Percentiles rank a stretch among this genome's conserved stretches.
Conservation (phyloP, 2,113 vertebrate genomes). For the Thunnus thynnus region DNA sequence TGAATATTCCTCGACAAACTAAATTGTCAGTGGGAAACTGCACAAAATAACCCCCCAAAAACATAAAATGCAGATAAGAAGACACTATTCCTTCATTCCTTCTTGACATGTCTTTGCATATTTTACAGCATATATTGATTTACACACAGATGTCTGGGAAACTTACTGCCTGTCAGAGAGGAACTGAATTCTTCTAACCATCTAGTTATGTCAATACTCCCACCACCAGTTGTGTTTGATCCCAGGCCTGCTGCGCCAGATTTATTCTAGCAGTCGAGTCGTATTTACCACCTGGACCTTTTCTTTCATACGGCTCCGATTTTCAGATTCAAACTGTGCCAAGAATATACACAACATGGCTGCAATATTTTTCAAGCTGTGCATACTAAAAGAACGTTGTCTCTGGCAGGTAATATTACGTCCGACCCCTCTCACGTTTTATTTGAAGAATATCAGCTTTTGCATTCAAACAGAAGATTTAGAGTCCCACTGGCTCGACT, state of each 20-base stretch:
- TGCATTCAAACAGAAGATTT: too few relatives aligned
- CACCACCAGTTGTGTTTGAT: constrained; percentile 45
- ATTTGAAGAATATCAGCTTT: too few relatives aligned
- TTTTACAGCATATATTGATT: constrained; percentile 48
- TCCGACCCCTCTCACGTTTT: too few relatives aligned
- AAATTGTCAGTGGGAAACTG: not conserved
- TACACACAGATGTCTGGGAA: constrained; percentile 30
- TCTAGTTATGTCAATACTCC: constrained; percentile 47
- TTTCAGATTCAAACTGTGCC: constrained; percentile 24
- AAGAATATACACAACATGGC: constrained; percentile 46
- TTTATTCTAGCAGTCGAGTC: constrained; percentile 36
- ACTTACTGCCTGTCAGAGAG: constrained; percentile 30
- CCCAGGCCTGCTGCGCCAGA: constrained; percentile 26
- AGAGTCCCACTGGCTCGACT: too few relatives aligned
- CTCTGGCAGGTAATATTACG: too few relatives aligned
- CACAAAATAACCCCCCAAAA: not conserved
- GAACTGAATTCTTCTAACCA: constrained; percentile 35
- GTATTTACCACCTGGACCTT: constrained; percentile 19
- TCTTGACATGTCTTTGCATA: constrained; percentile 39
- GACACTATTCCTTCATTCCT: constrained; percentile 2
- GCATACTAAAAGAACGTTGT: too few relatives aligned
- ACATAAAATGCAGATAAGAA: constrained; percentile 8
- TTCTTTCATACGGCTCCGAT: not conserved
- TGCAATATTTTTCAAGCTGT: not conserved
- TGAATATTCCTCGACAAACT: not conserved